A percentile compares a stretch with the other conserved stretches of the same genome.
These are phyloP conservation scores for Furcula furcula DNA, from an alignment of 2,888 invertebrate species.

Conservation along the genomic window DNA sequence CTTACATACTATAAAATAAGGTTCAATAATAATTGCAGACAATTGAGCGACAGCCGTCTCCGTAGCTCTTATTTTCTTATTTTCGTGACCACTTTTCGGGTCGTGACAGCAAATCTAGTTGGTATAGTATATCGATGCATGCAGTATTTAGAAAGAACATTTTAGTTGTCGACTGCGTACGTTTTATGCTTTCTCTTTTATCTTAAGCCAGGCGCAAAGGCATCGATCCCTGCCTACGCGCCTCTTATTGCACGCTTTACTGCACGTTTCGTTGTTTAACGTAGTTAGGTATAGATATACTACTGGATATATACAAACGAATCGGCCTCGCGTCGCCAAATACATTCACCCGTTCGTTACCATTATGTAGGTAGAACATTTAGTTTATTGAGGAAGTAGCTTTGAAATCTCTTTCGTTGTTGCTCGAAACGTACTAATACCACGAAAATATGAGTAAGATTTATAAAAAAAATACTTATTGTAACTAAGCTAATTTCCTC, in stretches of 20 bases:
- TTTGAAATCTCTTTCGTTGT: slow-evolving; percentile 5
- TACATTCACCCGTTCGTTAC: slow-evolving; percentile 44
- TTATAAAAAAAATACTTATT: too few species aligned
- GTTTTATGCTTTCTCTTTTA: slow-evolving; percentile 11
- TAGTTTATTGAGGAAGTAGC: slow-evolving; percentile 15
- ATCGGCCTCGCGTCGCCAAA: slow-evolving; percentile 43
- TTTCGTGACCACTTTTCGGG: too few species aligned
- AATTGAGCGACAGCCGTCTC: too few species aligned
- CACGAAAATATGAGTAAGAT: slow-evolving; percentile 7
- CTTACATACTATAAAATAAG: too few species aligned
- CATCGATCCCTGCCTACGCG: slow-evolving; percentile 46
- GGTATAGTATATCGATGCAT: too few species aligned
- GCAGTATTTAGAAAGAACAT: too few species aligned
- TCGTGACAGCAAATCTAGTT: too few species aligned
- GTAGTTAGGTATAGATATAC: slow-evolving; percentile 24
- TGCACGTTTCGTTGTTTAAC: slow-evolving; percentile 26
- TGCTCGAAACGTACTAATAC: slow-evolving; percentile 1
- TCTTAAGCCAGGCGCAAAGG: slow-evolving; percentile 29
- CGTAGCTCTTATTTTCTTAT: too few species aligned
- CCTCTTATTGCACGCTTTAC: slow-evolving; percentile 39
- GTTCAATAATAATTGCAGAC: too few species aligned
- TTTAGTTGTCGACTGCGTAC: too few species aligned
- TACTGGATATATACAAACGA: slow-evolving; percentile 37
- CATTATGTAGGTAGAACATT: slow-evolving; percentile 17
- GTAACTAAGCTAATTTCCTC: too few species aligned